phyloP scores from a whole-genome alignment of 2,113 vertebrate genomes.

The Pantherophis guttatus region DNA sequence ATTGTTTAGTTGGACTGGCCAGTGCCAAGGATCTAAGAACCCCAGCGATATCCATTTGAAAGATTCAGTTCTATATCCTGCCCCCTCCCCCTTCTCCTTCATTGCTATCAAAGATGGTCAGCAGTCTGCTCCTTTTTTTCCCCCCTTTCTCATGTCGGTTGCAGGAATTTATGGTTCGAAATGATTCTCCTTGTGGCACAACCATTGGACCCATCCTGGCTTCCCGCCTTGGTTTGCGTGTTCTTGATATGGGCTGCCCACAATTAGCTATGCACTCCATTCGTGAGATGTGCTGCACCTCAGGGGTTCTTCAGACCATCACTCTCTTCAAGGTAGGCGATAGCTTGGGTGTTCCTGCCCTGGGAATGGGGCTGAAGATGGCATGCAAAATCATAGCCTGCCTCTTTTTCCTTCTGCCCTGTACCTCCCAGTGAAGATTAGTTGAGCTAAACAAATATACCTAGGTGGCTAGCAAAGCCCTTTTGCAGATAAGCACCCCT shows the following conservation, averaged over 20 bases:
- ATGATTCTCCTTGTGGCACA: slow-evolving; percentile 87
- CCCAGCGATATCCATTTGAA: background rate
- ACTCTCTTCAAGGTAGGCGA: slow-evolving; percentile 87
- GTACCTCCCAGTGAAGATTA: background rate
- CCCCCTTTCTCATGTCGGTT: background rate
- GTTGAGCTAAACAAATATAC: background rate
- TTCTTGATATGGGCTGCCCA: slow-evolving; percentile 87
- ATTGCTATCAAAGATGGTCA: background rate
- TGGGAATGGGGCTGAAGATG: background rate
- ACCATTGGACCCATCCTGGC: slow-evolving; percentile 95
- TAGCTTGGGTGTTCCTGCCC: rapidly evolving
- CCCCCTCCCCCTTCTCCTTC: background rate
- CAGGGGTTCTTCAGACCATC: slow-evolving; percentile 87
- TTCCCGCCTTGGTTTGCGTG: slow-evolving; percentile 85
- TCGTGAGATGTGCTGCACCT: slow-evolving; percentile 95
- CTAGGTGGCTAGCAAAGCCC: background rate
- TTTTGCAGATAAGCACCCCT: background rate
- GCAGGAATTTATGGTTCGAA: slow-evolving; percentile 95
- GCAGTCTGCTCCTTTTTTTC: too few species aligned
- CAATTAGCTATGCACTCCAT: slow-evolving; percentile 99
- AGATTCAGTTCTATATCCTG: background rate
- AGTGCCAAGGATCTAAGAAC: background rate
- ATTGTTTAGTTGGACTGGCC: rapidly evolving
- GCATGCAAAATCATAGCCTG: background rate
- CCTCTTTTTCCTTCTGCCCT: background rate